Evolutionary conservation across 2,113 vertebrate genomes (phyloP).

Genomic region (Catharus bicknelli): DNA sequence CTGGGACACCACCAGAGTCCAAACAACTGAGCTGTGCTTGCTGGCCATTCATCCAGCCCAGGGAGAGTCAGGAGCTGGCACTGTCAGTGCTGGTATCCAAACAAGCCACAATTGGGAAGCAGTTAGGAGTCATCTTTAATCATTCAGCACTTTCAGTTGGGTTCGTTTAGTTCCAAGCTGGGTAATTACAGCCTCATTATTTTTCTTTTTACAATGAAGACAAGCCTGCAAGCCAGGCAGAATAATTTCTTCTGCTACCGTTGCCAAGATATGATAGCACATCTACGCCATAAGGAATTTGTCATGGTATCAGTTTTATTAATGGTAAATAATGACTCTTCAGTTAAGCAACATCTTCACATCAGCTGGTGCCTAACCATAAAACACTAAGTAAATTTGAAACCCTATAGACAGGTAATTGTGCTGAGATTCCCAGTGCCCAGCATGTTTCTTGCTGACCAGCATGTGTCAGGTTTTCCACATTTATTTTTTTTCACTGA

Average conservation of each 20-base stretch:
- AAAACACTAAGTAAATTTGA: background rate
- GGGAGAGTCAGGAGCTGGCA: background rate
- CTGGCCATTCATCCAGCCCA: background rate
- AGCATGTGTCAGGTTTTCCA: background rate
- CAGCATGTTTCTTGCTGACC: background rate
- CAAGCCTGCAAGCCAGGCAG: conserved; percentile 50
- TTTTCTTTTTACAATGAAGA: conserved; percentile 50
- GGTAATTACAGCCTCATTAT: conserved; percentile 56
- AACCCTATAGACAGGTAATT: background rate
- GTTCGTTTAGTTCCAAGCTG: conserved; percentile 55
- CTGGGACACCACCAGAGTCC: background rate
- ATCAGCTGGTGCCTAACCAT: background rate
- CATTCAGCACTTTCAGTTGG: conserved; percentile 40
- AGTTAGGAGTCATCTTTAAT: conserved; percentile 13
- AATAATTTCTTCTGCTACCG: conserved; percentile 17
- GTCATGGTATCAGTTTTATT: conserved; percentile 44
- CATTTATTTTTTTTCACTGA: background rate
- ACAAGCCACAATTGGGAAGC: conserved; percentile 1
- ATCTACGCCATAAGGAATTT: conserved; percentile 29
- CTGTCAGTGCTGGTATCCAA: background rate
- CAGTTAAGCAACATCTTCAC: conserved; percentile 24
- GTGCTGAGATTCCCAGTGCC: background rate
- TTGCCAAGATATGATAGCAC: conserved; percentile 58
- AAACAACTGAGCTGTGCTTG: background rate
- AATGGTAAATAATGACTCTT: conserved; percentile 41